Percentiles rank a stretch among this genome's conserved stretches.
phyloP scores from a whole-genome alignment of 2,113 vertebrate species.

The Carassius carassius region DNA sequence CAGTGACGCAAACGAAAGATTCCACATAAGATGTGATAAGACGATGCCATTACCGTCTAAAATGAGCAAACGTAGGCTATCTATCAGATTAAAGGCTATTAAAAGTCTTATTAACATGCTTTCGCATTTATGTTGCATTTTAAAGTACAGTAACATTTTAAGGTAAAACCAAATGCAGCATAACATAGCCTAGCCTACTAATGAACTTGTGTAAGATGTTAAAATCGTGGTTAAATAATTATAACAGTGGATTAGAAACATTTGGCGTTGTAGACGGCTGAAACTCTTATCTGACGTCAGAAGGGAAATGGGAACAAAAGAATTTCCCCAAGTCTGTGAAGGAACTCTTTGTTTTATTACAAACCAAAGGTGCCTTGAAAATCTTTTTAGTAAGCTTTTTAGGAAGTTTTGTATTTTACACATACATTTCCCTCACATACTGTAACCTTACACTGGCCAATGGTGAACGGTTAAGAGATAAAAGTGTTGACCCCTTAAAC shows the following conservation, averaged over 20 bases:
- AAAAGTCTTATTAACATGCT: not conserved
- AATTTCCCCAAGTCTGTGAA: not conserved
- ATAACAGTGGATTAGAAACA: not conserved
- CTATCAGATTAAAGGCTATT: not conserved
- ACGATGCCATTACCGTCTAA: not conserved
- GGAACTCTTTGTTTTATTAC: not conserved
- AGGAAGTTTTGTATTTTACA: not conserved
- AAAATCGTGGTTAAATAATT: not conserved
- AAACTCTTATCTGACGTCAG: not conserved
- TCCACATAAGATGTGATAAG: not conserved
- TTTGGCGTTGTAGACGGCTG: not conserved
- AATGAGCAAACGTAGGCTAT: not conserved
- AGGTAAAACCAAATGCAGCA: not conserved
- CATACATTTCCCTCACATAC: not conserved
- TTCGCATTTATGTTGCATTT: not conserved
- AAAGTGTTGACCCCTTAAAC: not conserved
- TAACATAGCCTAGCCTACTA: not conserved
- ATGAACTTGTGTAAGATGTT: not conserved
- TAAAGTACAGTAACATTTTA: not conserved
- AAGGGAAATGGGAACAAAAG: conserved; percentile 13
- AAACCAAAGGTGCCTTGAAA: not conserved
- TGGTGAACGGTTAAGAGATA: not conserved
- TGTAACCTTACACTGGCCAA: not conserved
- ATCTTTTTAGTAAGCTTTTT: not conserved
- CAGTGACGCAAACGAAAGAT: not conserved